A percentile compares a stretch with the other conserved stretches of the same genome.
These are phyloP conservation scores for Wiebesia pumilae DNA, from an alignment of 1,140 invertebrate genomes.

Conservation along the genomic window DNA sequence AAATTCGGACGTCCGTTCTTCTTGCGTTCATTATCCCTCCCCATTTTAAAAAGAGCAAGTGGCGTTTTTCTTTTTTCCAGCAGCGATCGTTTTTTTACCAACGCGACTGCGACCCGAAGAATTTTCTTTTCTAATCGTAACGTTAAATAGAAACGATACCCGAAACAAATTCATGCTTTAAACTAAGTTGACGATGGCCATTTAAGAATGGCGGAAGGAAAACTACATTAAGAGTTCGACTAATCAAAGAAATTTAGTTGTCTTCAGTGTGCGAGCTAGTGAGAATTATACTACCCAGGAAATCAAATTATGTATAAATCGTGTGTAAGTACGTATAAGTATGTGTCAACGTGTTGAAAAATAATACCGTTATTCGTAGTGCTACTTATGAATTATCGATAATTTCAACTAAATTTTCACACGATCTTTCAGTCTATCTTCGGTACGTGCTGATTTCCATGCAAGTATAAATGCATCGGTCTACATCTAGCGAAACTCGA, in stretches of 20 bases:
- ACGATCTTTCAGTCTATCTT: not conserved
- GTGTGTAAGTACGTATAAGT: conserved; percentile 34
- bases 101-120: not conserved
- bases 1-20: conserved; percentile 3
- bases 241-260: conserved; percentile 32
- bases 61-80: not conserved
- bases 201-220: not conserved
- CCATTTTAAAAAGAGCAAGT: conserved; percentile 8
- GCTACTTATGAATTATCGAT: not conserved
- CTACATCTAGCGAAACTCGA: not conserved
- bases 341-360: conserved; percentile 37
- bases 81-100: conserved; percentile 15
- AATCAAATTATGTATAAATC: conserved; percentile 46
- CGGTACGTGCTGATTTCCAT: not conserved
- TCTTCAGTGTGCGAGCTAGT: conserved; percentile 21
- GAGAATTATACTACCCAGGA: conserved; percentile 30
- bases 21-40: not conserved
- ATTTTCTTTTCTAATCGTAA: not conserved
- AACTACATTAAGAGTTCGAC: not conserved
- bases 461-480: not conserved
- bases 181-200: not conserved
- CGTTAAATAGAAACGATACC: not conserved
- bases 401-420: conserved; percentile 14
- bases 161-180: not conserved
- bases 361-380: not conserved